Conservation (phyloP, 2,113 vertebrate species). For the Zapornia atra region DNA sequence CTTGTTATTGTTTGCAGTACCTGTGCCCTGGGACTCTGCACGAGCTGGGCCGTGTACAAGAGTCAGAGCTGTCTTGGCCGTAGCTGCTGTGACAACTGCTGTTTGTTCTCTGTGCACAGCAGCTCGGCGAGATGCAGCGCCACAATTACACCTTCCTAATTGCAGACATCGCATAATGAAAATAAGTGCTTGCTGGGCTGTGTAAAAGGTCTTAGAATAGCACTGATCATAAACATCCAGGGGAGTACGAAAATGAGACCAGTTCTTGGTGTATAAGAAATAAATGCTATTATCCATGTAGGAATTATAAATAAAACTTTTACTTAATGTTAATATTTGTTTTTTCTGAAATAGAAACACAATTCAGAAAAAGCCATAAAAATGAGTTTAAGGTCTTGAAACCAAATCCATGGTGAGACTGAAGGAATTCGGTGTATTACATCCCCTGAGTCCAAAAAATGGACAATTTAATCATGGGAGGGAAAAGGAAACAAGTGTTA, state of each 20-base stretch:
- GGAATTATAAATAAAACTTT: neutral
- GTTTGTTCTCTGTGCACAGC: neutral
- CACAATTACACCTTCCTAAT: neutral
- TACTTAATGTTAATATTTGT: neutral
- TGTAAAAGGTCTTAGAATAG: neutral
- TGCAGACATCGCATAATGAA: neutral
- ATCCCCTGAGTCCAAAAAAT: neutral
- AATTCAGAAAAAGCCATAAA: neutral
- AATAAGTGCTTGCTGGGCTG: neutral
- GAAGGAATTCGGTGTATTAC: neutral
- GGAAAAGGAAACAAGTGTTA: neutral
- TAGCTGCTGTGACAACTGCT: neutral
- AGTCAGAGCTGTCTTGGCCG: neutral
- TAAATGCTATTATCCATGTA: neutral
- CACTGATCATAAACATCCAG: neutral
- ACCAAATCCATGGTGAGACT: neutral
- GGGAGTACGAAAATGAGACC: neutral
- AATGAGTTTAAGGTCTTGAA: neutral
- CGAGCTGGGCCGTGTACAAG: neutral
- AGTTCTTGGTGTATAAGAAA: neutral
- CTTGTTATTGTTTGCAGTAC: neutral
- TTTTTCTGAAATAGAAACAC: neutral
- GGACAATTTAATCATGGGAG: neutral
- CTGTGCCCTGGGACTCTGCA: neutral
- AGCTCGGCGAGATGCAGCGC: neutral